Base-by-base conservation (phyloP, 2,113 vertebrate species). In the Seriola dumerili region DNA sequence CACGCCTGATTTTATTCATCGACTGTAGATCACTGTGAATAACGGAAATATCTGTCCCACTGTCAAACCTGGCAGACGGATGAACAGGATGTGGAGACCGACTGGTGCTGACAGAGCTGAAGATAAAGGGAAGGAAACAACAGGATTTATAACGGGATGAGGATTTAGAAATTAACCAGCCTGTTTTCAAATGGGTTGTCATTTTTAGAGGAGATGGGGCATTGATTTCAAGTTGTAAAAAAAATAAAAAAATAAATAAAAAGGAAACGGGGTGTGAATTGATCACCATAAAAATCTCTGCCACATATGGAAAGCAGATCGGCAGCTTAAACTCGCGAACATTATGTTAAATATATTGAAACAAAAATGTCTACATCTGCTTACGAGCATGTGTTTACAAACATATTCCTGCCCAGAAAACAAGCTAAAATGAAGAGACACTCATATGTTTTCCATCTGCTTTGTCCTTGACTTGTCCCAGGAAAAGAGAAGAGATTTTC, bases 391-490 rank as follows among this genome's bases (percentile, higher is more conserved):
- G 16, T 58, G 4, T 77, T 78, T 67, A 82, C 63, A 65, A 82
- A 57, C 69, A 76, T 23, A 46, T 50, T 46, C 59, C 21, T 34
- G 61, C 44, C 4, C 14, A 34, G 42, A 75, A 73, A 88, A 89
- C 13, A 4, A 78, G 87, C 38, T 81, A 8, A 85, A 92, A 86
- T 71, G 36, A 86, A 85, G 66, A 77, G 68, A 78, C 76, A 74
- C 59, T 80, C 78, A 62, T 72, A 73, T 5, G 79, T 80, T 88
- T 88, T 84, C 70, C 32, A 86, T 87, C 84, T 80, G 85, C 87
- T 89, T 89, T 86, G 93, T 82, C 93, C 93, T 94, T 92, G 87
- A 91, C 82, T 91, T 52, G 87, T 89, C 86, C 86, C 73, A 44
- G 77, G 76, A 84, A 85, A 67, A 71, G 87, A 85, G 76, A 78